Percentiles rank a stretch among this genome's conserved stretches.
Conservation (phyloP, 2,888 invertebrate genomes). For the Amiota mariae region DNA sequence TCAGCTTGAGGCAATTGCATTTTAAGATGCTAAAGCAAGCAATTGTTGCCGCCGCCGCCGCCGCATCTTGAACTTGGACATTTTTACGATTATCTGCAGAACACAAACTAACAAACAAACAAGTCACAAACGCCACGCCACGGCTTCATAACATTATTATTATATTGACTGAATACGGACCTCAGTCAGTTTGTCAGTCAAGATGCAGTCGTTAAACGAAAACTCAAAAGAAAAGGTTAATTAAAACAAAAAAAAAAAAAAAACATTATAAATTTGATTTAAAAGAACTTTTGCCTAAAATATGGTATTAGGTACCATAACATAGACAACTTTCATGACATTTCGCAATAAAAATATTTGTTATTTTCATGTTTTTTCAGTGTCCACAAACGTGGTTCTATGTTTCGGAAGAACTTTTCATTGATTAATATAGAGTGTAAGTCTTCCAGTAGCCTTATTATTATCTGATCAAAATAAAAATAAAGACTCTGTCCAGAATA, state of each 20-base stretch:
- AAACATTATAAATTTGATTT: neutral
- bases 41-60: slow-evolving; percentile 35
- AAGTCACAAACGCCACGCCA: neutral
- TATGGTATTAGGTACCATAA: too few relatives aligned
- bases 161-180: neutral
- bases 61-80: slow-evolving; percentile 2
- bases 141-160: too few relatives aligned
- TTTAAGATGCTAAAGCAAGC: slow-evolving; percentile 57
- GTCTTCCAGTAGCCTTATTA: too few relatives aligned
- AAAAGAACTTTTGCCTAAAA: neutral
- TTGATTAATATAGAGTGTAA: too few relatives aligned
- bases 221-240: neutral
- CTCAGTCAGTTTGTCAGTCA: slow-evolving; percentile 45
- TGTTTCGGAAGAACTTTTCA: too few relatives aligned
- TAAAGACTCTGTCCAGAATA: too few relatives aligned
- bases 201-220: slow-evolving; percentile 59
- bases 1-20: slow-evolving; percentile 60
- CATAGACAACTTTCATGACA: too few relatives aligned
- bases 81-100: slow-evolving; percentile 34
- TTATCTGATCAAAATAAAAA: too few relatives aligned
- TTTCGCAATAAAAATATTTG: too few relatives aligned
- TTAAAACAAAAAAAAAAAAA: neutral
- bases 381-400: too few relatives aligned
- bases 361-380: too few relatives aligned
- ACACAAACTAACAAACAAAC: neutral